Evolutionary conservation across 2,888 invertebrate species (phyloP).

Genomic region (Nephrotoma flavescens): DNA sequence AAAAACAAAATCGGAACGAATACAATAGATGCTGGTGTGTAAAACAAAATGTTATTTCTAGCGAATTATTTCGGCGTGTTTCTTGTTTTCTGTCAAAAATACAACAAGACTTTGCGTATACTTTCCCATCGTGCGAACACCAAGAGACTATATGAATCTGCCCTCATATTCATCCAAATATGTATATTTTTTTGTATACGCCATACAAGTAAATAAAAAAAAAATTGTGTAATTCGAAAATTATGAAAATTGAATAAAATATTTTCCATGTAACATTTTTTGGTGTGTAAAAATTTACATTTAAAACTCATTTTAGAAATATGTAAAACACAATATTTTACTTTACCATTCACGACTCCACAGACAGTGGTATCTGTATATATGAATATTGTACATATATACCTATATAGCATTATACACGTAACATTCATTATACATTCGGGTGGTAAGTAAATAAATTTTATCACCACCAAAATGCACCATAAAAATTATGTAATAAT

Average conservation of each 20-base stretch:
- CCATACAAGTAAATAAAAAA: neutral
- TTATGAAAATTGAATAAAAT: neutral
- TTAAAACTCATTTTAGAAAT: neutral
- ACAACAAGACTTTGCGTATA: no score
- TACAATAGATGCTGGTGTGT: no score
- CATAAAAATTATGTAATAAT: neutral
- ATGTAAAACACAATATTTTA: neutral
- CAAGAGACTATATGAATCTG: neutral
- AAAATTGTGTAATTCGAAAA: neutral
- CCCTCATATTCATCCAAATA: neutral
- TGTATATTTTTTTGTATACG: neutral
- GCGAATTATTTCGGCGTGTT: no score
- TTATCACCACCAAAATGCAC: neutral
- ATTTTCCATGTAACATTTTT: neutral
- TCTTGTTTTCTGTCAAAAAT: no score
- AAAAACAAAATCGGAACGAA: no score
- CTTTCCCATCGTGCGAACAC: neutral
- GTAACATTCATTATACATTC: neutral
- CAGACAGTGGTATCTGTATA: neutral
- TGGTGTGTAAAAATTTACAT: neutral
- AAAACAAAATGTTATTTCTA: no score
- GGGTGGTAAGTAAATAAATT: neutral
- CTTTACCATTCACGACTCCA: neutral
- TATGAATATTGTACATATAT: neutral
- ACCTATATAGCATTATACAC: neutral